Evolutionary conservation across 2,113 vertebrate species (phyloP), one percentile per base, ranked within the genome.

Genomic region (Syngnathus scovelli): DNA sequence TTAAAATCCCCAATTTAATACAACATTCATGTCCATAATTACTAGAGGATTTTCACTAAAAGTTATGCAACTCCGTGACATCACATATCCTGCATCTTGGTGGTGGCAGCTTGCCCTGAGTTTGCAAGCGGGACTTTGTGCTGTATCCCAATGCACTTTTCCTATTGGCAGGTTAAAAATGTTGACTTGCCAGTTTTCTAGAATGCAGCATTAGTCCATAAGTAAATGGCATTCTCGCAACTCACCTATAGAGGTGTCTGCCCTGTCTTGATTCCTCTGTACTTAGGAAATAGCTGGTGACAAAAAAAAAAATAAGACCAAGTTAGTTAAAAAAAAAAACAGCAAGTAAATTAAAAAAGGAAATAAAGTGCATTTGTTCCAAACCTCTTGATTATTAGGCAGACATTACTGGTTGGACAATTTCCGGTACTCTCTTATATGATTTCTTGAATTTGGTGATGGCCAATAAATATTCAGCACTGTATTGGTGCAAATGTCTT

Each of bases 221-320:
- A 56, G 54, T 7, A 1, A 33, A 59, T 37, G 33, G 23, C 15
- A 61, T 37, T n/a, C 5, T 5, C 13, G 19, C 41, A 44, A 18
- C 73, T 80, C 72, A 93, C 93, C 93, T 92, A 86, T 92, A 93
- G 15, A 93, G 88, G 70, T 93, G 92, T 80, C 90, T 85, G 80
- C 87, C 90, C n/a, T 90, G 88, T 69, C 83, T 85, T 15, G 89
- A 92, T 19, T 88, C 89, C 49, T 93, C 93, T 21, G 90, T 82
- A 72, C 93, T 93, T 79, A 93, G 80, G 77, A 93, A 93, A 74
- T 91, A 93, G 56, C 93, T 93, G 79, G 78, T 27, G 46, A n/a
- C n/a, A n/a, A 55, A 12, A 41, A 82, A 33, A 80, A 39, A 78
- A 65, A 77, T 4, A 9, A 75, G n/a, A 83, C 55, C 73, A 13